Base-by-base conservation (phyloP, 2,113 vertebrate species). In the Lepisosteus osseus region DNA sequence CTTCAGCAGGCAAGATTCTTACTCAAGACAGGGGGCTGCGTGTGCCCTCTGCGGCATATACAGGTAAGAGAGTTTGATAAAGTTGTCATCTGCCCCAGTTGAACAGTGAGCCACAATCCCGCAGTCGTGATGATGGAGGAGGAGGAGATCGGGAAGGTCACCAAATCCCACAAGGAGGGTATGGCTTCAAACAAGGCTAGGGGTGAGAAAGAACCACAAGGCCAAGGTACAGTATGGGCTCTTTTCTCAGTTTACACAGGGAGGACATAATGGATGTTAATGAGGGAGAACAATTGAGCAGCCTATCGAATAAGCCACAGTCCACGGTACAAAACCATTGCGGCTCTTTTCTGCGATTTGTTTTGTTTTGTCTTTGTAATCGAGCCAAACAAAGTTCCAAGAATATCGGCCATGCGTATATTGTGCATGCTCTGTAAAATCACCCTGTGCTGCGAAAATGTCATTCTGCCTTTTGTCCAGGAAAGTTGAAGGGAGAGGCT, bases 391-490 rank as follows among this genome's bases (percentile, higher is more conserved):
- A 73, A 51, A 51, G 43, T 15, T 67, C 61, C 14, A 13, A n/a
- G 65, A 17, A 45, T 68, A 59, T 68, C 65, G 67, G 43, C 45
- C 71, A 61, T 73, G 65, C 56, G 29, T 67, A 11, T 40, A 54
- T 45, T 29, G 44, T 6, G 5, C 12, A 56, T 70, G 68, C 9
- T 54, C 54, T 70, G 56, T n/a, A 61, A 61, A 63, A 41, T 61
- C 57, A 17, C 59, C 8, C 4, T 62, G 43, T 62, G 29, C 40
- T 5, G 61, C 47, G 65, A 56, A 67, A 61, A 59, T 40, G 14
- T 29, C 71, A 13, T 54, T 57, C 66, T 67, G 66, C 54, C 66
- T 67, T 67, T 67, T 67, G 44, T 67, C 66, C 66, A 67, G 66
- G 66, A 67, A 67, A 54, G 44, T 7, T 3, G 66, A 54, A 15